phyloP scores from a whole-genome alignment of 2,797 vertebrate species.

The Neomorphus geoffroyi region DNA sequence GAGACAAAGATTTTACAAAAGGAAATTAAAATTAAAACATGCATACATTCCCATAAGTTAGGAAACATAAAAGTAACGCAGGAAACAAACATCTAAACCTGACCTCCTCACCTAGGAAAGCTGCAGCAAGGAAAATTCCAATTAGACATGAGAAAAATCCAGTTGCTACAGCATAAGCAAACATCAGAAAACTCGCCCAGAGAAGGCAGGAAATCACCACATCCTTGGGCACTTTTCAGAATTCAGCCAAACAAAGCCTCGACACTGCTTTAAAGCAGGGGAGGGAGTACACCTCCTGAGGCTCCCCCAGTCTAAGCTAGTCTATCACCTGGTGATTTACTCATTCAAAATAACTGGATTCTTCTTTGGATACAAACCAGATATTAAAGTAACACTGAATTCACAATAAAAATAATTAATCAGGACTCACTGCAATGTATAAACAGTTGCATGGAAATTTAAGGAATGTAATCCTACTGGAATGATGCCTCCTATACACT shows the following conservation, averaged over 20 bases:
- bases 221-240: not conserved
- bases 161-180: not conserved
- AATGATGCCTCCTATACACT: not conserved
- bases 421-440: not conserved
- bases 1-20: not conserved
- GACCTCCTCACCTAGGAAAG: not conserved
- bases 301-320: not conserved
- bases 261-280: not conserved
- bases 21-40: not conserved
- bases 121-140: not conserved
- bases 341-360: not conserved
- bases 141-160: not conserved
- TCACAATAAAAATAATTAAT: not conserved
- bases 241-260: not conserved
- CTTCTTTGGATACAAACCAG: not conserved
- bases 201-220: not conserved
- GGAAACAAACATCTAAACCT: not conserved
- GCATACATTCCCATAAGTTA: not conserved
- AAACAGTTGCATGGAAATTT: not conserved
- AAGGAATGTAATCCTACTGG: fast-evolving
- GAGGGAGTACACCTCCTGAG: not conserved
- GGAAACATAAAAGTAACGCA: not conserved
- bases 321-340: not conserved
- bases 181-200: not conserved
- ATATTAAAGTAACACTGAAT: fast-evolving